phyloP scores from a whole-genome alignment of 2,797 vertebrate species.

The Rhabdophis nuchalis region DNA sequence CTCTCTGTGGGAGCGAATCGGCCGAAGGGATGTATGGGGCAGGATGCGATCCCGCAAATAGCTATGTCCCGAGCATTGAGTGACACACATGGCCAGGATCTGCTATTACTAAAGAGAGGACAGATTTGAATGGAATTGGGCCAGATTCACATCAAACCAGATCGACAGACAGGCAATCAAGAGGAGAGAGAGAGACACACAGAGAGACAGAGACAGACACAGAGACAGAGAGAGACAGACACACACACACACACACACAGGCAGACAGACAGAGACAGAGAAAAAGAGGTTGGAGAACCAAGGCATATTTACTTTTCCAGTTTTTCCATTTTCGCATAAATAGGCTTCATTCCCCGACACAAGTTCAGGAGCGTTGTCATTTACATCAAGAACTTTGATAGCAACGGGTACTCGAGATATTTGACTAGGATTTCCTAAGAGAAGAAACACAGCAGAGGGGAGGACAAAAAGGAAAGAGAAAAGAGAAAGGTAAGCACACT shows the following conservation, averaged over 20 bases:
- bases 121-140: neutral
- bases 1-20: too few relatives aligned
- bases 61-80: too few relatives aligned
- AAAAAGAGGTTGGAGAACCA: slow-evolving; percentile 38
- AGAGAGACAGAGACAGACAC: too few relatives aligned
- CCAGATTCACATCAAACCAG: neutral
- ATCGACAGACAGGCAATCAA: neutral
- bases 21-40: too few relatives aligned
- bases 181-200: neutral
- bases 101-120: neutral
- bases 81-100: neutral
- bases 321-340: slow-evolving; percentile 96
- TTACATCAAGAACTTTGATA: slow-evolving; percentile 96
- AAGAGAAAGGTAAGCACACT: slow-evolving; percentile 41
- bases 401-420: slow-evolving; percentile 91
- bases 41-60: too few relatives aligned
- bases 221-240: rapidly evolving
- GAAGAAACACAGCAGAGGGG: slow-evolving; percentile 58
- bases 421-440: slow-evolving; percentile 94
- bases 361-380: slow-evolving; percentile 97
- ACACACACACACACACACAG: too few relatives aligned
- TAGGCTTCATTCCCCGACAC: slow-evolving; percentile 90
- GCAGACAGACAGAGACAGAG: too few relatives aligned
- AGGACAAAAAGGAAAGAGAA: slow-evolving; percentile 13
- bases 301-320: slow-evolving; percentile 86